Base-by-base conservation (phyloP, 2,888 invertebrate species). In the Theodoxus fluviatilis region DNA sequence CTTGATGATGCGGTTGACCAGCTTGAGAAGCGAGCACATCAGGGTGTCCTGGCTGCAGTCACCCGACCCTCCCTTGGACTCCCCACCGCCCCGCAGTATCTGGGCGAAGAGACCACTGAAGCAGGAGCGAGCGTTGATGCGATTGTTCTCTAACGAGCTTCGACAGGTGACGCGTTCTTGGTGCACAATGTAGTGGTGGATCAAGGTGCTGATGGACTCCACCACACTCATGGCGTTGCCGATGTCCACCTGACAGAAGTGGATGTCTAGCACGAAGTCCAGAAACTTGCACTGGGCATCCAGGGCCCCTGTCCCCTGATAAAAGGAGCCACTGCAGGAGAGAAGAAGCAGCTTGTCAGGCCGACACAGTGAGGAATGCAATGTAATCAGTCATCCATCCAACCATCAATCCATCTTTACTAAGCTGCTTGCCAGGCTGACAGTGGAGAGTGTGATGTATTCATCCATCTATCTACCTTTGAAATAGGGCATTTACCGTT, bases 201-300 rank as follows among this genome's bases (percentile, higher is more conserved):
- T 84, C 4, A 86, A 76, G 55, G 76, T 70, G 49, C 81, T 92
- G 78, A 93, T 91, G 80, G 92, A 91, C 84, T 93, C 92, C 25
- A 93, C 90, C 69, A 93, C 92, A 80, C 91, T 92, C 86, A 93
- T 91, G 0, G 92, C 92, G 73, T 92, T 92, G 76, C 90, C 90
- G 47, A 93, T 88, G 83, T 93, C 93, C 9, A 92, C 91, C 76
- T 91, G 91, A 28, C 90, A 89, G 81, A 92, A 92, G 77, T 92
- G 90, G 7, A 91, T 89, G 80, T 91, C 90, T 18, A 91, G 87
- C 73, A 93, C 86, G 64, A 91, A 90, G 66, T 91, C 91, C 35
- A 93, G 88, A 70, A 93, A 89, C 82, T 91, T 91, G 83, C 92
- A 92, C 83, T 94, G 91, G 68, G 93, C 91, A 90, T 93, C 91